Evolutionary conservation across 2,113 vertebrate species (phyloP), one percentile per base, ranked within the genome.

Genomic region (Chiloscyllium plagiosum): DNA sequence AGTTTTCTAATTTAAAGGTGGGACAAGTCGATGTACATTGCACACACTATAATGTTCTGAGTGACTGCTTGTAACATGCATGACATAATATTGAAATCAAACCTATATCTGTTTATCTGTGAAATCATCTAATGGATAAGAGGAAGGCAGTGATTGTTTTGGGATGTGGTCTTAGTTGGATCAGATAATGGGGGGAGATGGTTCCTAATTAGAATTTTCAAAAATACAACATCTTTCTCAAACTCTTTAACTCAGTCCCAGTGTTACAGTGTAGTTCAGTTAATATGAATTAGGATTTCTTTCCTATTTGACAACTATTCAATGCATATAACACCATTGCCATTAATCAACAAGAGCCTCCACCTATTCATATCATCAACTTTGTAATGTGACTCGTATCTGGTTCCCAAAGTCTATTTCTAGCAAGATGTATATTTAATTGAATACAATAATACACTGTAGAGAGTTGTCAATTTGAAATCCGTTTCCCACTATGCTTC

Each of bases 401-500:
- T 47, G 26, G 93, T 70, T 94, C 68, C 93, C 68, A 70, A 94
- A 72, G 42, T 95, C 93, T 72, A 8, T 89, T 95, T 72, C 93
- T 95, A 69, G 72, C 29, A 72, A 72, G 93, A 95, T 95, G 68
- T 72, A 95, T 95, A 95, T 95, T 95, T 95, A 70, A 72, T 95
- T 95, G 70, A 29, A 26, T 70, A 50, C 93, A 95, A 69, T 95
- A 72, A 72, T 50, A 50, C 92, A 69, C 93, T 89, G 86, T 89
- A 89, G 86, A 72, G 50, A 72, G 37, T 72, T 95, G 42, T 50
- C 37, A 70, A 29, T 95, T 94, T 69, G 47, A 94, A 69, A 68
- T 68, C 37, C 66, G 33, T 66, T 66, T 92, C 20, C 66, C 37
- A 70, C 42, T 72, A 15, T 50, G 37, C 42, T 95, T 95, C 68